A percentile compares a stretch with the other conserved stretches of the same genome.
phyloP scores from a whole-genome alignment of 1,140 invertebrate species.

The Drosophila pectinifera region DNA sequence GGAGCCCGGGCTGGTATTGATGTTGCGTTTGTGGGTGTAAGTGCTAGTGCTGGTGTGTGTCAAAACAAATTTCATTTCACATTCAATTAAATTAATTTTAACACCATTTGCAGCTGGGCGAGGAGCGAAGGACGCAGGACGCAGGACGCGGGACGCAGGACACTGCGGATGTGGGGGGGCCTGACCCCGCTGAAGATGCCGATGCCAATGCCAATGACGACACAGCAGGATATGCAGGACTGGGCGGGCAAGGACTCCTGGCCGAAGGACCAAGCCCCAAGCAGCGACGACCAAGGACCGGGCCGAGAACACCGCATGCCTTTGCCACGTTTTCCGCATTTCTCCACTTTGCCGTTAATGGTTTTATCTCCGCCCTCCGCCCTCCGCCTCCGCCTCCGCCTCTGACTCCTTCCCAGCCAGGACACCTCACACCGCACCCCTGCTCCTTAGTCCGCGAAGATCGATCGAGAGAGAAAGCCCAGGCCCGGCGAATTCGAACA shows the following conservation, averaged over 20 bases:
- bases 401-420: slow-evolving; percentile 5
- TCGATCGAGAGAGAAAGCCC: slow-evolving; percentile 59
- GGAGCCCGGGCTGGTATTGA: slow-evolving; percentile 15
- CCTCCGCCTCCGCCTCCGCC: slow-evolving; percentile 55
- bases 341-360: slow-evolving; percentile 75
- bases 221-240: slow-evolving; percentile 66
- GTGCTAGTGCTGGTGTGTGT: slow-evolving; percentile 59
- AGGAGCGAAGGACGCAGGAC: background rate
- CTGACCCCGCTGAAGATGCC: slow-evolving; percentile 33
- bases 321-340: slow-evolving; percentile 80
- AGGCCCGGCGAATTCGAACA: slow-evolving; percentile 66
- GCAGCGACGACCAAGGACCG: slow-evolving; percentile 5
- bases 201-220: slow-evolving; percentile 71
- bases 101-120: slow-evolving; percentile 76
- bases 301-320: slow-evolving; percentile 62
- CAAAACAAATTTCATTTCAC: slow-evolving; percentile 84
- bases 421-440: slow-evolving; percentile 2
- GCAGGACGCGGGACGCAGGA: slow-evolving; percentile 22
- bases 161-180: slow-evolving; percentile 24
- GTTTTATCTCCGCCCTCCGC: slow-evolving; percentile 70
- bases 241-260: background rate
- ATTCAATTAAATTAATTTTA: slow-evolving; percentile 85
- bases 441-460: slow-evolving; percentile 31
- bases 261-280: slow-evolving; percentile 2
- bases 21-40: slow-evolving; percentile 35